phyloP scores from a whole-genome alignment of 2,888 invertebrate species.

The Diaphora mendica region DNA sequence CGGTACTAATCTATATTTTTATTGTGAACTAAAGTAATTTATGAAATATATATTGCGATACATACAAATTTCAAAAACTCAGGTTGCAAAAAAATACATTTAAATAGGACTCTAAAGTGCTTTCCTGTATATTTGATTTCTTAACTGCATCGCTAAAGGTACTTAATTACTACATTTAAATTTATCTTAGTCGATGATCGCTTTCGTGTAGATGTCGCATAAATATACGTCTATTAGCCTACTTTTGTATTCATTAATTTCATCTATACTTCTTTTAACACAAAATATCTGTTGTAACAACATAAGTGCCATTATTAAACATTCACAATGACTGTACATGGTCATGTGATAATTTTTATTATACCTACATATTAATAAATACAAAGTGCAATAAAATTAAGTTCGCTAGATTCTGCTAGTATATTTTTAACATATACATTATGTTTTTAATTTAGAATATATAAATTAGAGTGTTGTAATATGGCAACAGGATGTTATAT shows the following conservation, averaged over 20 bases:
- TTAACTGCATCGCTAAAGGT: not conserved
- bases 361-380: conserved; percentile 34
- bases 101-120: not conserved
- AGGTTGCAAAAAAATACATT: too few species aligned
- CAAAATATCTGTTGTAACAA: conserved; percentile 18
- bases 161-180: not conserved
- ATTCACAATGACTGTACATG: conserved; percentile 54
- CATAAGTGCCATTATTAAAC: conserved; percentile 52
- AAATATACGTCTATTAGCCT: not conserved
- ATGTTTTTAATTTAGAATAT: conserved; percentile 24
- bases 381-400: conserved; percentile 55
- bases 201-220: not conserved
- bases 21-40: not conserved
- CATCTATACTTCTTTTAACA: not conserved
- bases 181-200: not conserved
- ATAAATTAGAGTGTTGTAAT: not conserved
- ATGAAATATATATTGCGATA: not conserved
- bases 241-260: not conserved
- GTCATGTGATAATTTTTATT: conserved; percentile 49
- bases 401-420: conserved; percentile 51
- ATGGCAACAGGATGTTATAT: conserved; percentile 26
- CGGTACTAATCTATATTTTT: not conserved
- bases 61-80: too few species aligned
- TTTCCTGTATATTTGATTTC: not conserved
- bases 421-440: conserved; percentile 26